Evolutionary conservation across 2,888 invertebrate genomes (phyloP), one percentile per base, ranked within the genome.

Genomic region (Harpalus rubripes): DNA sequence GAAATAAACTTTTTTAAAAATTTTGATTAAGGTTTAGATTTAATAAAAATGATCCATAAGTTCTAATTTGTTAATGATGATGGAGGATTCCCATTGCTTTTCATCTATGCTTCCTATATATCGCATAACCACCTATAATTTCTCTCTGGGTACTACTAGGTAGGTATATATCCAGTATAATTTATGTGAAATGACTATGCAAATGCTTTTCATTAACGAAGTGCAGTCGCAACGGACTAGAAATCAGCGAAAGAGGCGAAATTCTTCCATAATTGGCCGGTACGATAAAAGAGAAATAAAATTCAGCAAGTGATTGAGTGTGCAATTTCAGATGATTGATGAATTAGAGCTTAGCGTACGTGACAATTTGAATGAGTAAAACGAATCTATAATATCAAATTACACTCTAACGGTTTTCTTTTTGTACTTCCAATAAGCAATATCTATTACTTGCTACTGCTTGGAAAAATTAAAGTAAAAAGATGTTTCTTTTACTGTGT

Each of bases 191-290:
- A 87, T 86, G 86, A 86, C 84, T 87, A 87, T 85, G 85, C 86
- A 86, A 87, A 87, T 86, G 82, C 85, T 80, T 74, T 74, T 74
- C 72, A 74, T 74, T 74, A 74, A 74, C 72, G 41, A 44, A 10
- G 41, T 44, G 72, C 72, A 74, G 16, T 12, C 16, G 72, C 72
- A 41, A 5, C 22, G 26, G 44, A 44, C 72, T 74, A 74, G 72
- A 74, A 74, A 74, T 74, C 72, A 74, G 72, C 52, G 52, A 74
- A 74, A 65, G 65, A 81, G 81, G 84, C 85, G 86, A 86, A 86
- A 86, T 86, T 85, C 86, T 86, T 86, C 87, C 86, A 86, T 88
- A 88, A 88, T 87, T 88, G 87, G 87, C 87, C 86, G 86, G 85
- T 86, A 86, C 87, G 86, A 86, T 86, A 86, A 86, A 87, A 68